Evolutionary conservation across 2,888 invertebrate species (phyloP).

Genomic region (Epiblema foenella): DNA sequence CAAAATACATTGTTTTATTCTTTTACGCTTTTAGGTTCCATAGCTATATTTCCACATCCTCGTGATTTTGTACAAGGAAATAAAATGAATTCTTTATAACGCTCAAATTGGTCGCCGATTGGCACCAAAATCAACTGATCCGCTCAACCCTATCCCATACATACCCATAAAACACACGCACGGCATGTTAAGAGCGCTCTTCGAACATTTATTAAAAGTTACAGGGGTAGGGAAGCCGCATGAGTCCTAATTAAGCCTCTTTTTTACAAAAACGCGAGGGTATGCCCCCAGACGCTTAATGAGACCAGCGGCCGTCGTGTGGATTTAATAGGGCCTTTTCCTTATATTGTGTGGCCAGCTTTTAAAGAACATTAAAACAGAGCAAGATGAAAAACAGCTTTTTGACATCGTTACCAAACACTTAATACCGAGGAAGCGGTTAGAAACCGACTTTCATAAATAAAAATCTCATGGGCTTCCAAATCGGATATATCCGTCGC

Average conservation of each 20-base stretch:
- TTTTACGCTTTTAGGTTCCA: too few species aligned
- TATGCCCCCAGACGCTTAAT: constrained; percentile 83
- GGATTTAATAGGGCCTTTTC: constrained; percentile 72
- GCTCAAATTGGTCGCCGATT: constrained; percentile 38
- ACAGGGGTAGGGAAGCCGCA: constrained; percentile 83
- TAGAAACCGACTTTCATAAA: not conserved
- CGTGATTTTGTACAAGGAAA: too few species aligned
- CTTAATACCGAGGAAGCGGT: not conserved
- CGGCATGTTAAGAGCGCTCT: constrained; percentile 67
- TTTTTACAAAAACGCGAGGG: constrained; percentile 81
- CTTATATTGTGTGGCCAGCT: constrained; percentile 67
- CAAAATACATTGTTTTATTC: too few species aligned
- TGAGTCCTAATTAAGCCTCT: constrained; percentile 84
- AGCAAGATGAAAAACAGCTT: constrained; percentile 2
- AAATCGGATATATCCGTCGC: not conserved
- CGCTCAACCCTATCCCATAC: constrained; percentile 27
- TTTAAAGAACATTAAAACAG: constrained; percentile 23
- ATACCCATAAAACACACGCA: constrained; percentile 49
- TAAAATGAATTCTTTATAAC: not conserved
- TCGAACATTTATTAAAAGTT: constrained; percentile 85
- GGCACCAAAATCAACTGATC: constrained; percentile 7
- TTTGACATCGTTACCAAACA: constrained; percentile 13
- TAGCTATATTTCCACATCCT: too few species aligned
- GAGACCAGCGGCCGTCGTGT: constrained; percentile 78
- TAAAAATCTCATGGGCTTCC: not conserved